phyloP scores from a whole-genome alignment of 2,888 invertebrate genomes.

The Caenorhabditis sp. region DNA sequence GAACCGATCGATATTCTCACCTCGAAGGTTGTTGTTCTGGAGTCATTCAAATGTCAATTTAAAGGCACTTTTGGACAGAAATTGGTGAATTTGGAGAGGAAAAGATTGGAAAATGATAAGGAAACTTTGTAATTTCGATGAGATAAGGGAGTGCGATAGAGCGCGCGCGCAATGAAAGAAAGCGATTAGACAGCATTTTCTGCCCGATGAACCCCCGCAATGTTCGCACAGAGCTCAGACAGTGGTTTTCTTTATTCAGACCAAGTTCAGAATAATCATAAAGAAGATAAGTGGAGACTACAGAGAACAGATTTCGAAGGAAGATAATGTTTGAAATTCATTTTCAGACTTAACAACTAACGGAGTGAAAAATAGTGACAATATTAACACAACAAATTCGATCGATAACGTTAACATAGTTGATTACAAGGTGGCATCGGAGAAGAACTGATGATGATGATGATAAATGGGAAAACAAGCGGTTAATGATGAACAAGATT shows the following conservation, averaged over 20 bases:
- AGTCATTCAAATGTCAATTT: too few species aligned
- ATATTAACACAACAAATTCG: slow-evolving; percentile 51
- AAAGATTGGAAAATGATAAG: background rate
- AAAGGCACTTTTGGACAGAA: too few species aligned
- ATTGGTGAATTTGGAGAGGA: background rate
- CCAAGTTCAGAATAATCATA: slow-evolving; percentile 4
- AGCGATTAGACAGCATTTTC: background rate
- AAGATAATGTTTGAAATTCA: background rate
- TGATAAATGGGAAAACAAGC: slow-evolving; percentile 17
- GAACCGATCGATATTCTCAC: too few species aligned
- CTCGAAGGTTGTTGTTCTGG: too few species aligned
- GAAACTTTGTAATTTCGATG: background rate
- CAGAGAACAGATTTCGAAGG: slow-evolving; percentile 2
- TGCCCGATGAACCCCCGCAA: too few species aligned
- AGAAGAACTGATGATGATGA: slow-evolving; percentile 34
- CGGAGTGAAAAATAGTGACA: slow-evolving; percentile 46
- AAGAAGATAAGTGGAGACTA: background rate
- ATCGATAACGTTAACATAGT: slow-evolving; percentile 26
- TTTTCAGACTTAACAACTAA: slow-evolving; percentile 43
- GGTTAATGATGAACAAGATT: slow-evolving; percentile 29
- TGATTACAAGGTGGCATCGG: background rate
- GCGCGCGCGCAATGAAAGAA: background rate
- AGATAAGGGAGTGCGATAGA: background rate
- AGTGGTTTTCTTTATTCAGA: slow-evolving; percentile 22
- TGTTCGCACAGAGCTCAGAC: background rate